Conservation (phyloP, 2,797 vertebrate species). For the Bradypodion pumilum region DNA sequence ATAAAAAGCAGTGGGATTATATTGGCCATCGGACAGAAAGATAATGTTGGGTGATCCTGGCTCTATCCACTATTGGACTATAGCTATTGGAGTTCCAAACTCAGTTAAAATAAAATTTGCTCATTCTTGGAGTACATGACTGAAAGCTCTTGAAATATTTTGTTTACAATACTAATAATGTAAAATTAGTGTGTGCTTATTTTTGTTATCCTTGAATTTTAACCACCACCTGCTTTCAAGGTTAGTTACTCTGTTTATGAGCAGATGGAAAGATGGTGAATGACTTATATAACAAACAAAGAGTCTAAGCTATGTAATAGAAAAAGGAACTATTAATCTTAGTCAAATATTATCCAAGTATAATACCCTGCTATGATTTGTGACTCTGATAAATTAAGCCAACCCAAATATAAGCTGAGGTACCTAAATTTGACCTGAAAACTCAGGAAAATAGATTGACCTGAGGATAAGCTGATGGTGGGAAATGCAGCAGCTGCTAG, state of each 20-base stretch:
- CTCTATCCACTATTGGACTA: background rate
- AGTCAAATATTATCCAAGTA: background rate
- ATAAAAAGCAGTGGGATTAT: too few relatives aligned
- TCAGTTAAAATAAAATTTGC: background rate
- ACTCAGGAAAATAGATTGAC: too few relatives aligned
- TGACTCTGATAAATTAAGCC: slow-evolving; percentile 36
- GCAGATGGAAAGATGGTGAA: background rate
- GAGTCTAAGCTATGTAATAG: background rate
- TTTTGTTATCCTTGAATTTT: background rate
- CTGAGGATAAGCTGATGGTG: too few relatives aligned
- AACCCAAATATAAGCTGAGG: too few relatives aligned
- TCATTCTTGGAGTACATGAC: background rate
- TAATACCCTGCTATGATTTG: slow-evolving; percentile 23
- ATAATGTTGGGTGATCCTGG: background rate
- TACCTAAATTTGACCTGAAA: too few relatives aligned
- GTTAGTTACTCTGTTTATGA: slow-evolving; percentile 13
- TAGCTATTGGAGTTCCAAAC: background rate
- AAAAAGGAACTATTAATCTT: slow-evolving; percentile 15
- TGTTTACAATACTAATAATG: background rate
- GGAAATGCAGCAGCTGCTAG: too few relatives aligned
- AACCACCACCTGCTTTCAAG: background rate
- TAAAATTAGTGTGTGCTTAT: background rate
- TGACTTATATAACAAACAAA: slow-evolving; percentile 7
- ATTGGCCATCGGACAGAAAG: background rate
- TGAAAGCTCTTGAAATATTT: background rate